A percentile compares a stretch with the other conserved stretches of the same genome.
Conservation (phyloP, 2,113 vertebrate species). For the Xyliphius kryptos region DNA sequence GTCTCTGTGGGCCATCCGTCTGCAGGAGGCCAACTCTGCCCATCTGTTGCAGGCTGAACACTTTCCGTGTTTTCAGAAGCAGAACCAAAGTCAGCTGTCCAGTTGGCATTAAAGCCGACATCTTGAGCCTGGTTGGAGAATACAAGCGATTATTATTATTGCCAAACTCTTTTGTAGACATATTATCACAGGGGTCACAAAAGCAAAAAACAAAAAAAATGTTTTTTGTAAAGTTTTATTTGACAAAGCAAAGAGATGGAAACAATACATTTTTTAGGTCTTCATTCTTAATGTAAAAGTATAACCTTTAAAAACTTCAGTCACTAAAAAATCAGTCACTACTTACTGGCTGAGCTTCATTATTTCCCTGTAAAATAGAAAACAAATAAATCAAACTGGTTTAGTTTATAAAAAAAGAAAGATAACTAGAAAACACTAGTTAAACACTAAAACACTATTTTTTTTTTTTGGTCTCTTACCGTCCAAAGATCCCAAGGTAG, state of each 20-base stretch:
- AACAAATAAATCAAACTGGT: neutral
- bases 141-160: conserved; percentile 46
- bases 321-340: conserved; percentile 33
- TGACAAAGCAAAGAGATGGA: neutral
- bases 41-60: conserved; percentile 44
- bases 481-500: conserved; percentile 96
- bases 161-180: no score
- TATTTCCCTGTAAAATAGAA: conserved; percentile 65
- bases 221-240: no score
- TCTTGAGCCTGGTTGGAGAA: conserved; percentile 64
- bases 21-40: conserved; percentile 51
- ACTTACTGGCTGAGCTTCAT: conserved; percentile 84
- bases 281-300: no score
- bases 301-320: no score
- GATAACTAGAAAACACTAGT: no score
- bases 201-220: neutral
- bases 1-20: conserved; percentile 47
- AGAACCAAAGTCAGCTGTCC: conserved; percentile 76
- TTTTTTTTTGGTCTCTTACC: conserved; percentile 80
- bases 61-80: conserved; percentile 32
- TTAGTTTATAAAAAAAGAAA: no score
- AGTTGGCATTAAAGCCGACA: conserved; percentile 56
- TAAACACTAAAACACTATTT: neutral
- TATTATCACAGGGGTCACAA: neutral
- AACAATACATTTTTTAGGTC: no score